Evolutionary conservation across 2,888 invertebrate species (phyloP), one percentile per base, ranked within the genome.

Genomic region (Caenorhabditis auriculariae): DNA sequence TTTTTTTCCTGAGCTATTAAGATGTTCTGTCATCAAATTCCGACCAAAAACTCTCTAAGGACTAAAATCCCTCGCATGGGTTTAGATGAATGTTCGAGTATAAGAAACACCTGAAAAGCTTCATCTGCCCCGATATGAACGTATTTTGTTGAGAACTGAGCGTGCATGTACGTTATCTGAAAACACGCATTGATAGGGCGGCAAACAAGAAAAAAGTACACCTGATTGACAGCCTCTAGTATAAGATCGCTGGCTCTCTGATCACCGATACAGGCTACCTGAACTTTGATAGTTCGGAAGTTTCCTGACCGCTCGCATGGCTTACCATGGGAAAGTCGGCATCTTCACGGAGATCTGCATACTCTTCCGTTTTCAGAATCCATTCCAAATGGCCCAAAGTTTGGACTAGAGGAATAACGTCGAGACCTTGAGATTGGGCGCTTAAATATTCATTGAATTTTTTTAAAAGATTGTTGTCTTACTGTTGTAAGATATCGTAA

Each of bases 361-460:
- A 90, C 53, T 88, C 84, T 28, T 87, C 82, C 21, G 89, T 84
- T 78, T 91, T 91, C 45, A 91, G 83, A 0, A 88, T 86, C 83
- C 88, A 89, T 82, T 91, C 91, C 84, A 91, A 83, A 81, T 91
- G 91, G 0, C 90, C 91, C 81, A 91, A 90, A 0, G 90, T 90
- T 83, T 90, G 91, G 6, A 91, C 84, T 42, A 91, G 83, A 0
- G 91, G 91, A 71, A 91, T 89, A 0, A 89, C 87, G 60, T 87
- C 86, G 0, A 91, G 84, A 19, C 63, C 62, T 15, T 61, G n/a
- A 3, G 43, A 39, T 17, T 87, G 85, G 53, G 86, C 85, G 53
- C 72, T 73, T 24, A 44, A 72, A 43, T 24, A 21, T 29, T 38
- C 28, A 29, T 19, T 29, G 82, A 82, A 42, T 76, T 21, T 2